These are phyloP conservation scores for Falcaria lacertinaria DNA, from an alignment of 2,888 invertebrate genomes.

Conservation along the genomic window DNA sequence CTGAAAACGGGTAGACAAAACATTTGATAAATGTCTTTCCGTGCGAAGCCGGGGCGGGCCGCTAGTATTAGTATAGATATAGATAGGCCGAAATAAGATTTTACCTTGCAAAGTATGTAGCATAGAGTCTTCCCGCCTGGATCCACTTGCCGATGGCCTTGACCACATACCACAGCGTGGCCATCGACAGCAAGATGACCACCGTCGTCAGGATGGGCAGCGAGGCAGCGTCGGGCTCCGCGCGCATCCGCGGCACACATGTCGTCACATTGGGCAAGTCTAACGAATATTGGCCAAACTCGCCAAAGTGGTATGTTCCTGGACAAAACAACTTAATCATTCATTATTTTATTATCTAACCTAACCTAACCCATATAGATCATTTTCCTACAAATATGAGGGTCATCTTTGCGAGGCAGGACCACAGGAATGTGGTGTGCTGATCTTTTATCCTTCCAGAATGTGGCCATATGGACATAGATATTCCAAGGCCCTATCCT, in stretches of 20 bases:
- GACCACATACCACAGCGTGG: slow-evolving; percentile 70
- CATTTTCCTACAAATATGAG: no score
- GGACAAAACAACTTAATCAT: slow-evolving; percentile 13
- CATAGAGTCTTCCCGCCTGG: slow-evolving; percentile 59
- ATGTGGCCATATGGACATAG: no score
- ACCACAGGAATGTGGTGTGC: no score
- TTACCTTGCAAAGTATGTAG: slow-evolving; percentile 68
- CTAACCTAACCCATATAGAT: no score
- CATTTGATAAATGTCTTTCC: no score
- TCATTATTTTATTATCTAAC: no score
- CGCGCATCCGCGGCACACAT: slow-evolving; percentile 60
- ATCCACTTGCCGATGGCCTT: slow-evolving; percentile 67
- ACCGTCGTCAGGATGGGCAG: slow-evolving; percentile 66
- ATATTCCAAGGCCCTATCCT: no score
- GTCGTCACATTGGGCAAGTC: slow-evolving; percentile 39
- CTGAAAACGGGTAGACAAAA: no score
- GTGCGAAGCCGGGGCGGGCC: no score
- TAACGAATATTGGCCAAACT: slow-evolving; percentile 64
- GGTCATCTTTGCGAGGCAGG: no score
- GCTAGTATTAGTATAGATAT: no score
- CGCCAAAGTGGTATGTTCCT: slow-evolving; percentile 63
- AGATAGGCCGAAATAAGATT: slow-evolving; percentile 6
- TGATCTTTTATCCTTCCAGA: no score
- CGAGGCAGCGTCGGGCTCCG: slow-evolving; percentile 68
- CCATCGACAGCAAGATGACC: slow-evolving; percentile 67